Percentiles rank a stretch among this genome's conserved stretches.
phyloP scores from a whole-genome alignment of 23 tunicate species.

The Oikopleura dioica region DNA sequence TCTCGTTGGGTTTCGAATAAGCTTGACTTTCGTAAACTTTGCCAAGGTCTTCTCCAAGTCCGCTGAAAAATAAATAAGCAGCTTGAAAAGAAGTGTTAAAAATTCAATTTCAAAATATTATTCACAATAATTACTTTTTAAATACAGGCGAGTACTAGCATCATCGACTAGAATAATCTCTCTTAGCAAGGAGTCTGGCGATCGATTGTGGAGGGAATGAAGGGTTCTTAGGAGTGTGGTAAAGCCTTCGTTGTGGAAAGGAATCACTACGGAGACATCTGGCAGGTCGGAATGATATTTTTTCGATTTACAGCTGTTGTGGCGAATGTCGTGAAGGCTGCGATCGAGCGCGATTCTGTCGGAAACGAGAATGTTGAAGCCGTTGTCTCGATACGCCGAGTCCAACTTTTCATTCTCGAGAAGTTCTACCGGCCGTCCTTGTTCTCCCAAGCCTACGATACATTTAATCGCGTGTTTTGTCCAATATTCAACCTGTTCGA shows the following conservation, averaged over 20 bases:
- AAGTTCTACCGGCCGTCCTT: slow-evolving; percentile 25
- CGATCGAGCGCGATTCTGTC: slow-evolving; percentile 39
- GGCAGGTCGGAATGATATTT: slow-evolving; percentile 22
- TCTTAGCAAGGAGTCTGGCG: slow-evolving; percentile 18
- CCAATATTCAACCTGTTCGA: not conserved
- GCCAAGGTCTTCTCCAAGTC: not conserved
- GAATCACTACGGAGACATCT: slow-evolving; percentile 25
- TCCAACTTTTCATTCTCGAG: slow-evolving; percentile 10
- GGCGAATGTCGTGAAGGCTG: slow-evolving; percentile 37
- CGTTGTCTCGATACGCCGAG: slow-evolving; percentile 31
- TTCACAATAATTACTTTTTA: too few species aligned
- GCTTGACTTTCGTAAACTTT: not conserved
- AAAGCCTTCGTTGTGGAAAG: slow-evolving; percentile 48
- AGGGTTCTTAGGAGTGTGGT: slow-evolving; percentile 27
- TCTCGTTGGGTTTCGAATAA: slow-evolving; percentile 15
- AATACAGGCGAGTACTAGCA: slow-evolving; percentile 7
- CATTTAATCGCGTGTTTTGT: too few species aligned
- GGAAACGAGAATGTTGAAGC: slow-evolving; percentile 47
- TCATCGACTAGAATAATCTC: slow-evolving; percentile 48
- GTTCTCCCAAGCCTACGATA: slow-evolving; percentile 49
- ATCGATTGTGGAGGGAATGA: slow-evolving; percentile 28
- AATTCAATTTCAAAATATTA: too few species aligned
- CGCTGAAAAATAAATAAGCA: too few species aligned
- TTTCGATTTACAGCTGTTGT: slow-evolving; percentile 19
- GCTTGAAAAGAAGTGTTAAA: too few species aligned